Evolutionary conservation across 2,113 vertebrate species (phyloP).

Genomic region (Sula dactylatra): DNA sequence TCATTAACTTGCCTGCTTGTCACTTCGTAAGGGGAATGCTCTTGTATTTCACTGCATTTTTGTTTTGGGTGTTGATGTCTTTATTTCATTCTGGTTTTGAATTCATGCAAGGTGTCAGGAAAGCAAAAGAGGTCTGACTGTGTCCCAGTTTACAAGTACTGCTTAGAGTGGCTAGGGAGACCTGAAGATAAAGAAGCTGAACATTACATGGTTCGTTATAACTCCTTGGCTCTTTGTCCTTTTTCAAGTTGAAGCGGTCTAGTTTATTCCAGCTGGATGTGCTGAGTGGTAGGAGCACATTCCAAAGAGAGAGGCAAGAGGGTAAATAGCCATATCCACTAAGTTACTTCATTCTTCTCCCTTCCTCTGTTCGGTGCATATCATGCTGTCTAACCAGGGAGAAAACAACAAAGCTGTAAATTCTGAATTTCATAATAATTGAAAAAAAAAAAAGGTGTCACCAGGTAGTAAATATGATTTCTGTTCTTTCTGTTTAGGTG

Average conservation of each 20-base stretch:
- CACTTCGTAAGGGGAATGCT: background rate
- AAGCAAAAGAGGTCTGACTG: background rate
- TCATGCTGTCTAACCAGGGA: background rate
- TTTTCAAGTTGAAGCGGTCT: background rate
- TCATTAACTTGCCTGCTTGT: background rate
- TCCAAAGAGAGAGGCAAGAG: background rate
- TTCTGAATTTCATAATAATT: background rate
- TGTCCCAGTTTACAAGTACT: background rate
- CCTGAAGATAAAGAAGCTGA: background rate
- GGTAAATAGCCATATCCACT: background rate
- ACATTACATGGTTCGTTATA: background rate
- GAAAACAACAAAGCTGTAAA: background rate
- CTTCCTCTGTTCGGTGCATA: background rate
- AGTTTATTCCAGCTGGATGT: background rate
- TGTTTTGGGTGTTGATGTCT: background rate
- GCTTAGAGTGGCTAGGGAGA: background rate
- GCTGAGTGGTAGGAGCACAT: background rate
- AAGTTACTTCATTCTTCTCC: background rate
- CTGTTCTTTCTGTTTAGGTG: background rate
- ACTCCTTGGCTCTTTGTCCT: background rate
- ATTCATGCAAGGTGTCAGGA: background rate
- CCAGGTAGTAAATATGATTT: background rate
- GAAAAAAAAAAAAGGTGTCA: background rate
- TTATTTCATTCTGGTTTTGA: background rate
- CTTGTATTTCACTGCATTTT: background rate